Conservation (phyloP, 2,797 vertebrate species). For the Sus cebifrons region DNA sequence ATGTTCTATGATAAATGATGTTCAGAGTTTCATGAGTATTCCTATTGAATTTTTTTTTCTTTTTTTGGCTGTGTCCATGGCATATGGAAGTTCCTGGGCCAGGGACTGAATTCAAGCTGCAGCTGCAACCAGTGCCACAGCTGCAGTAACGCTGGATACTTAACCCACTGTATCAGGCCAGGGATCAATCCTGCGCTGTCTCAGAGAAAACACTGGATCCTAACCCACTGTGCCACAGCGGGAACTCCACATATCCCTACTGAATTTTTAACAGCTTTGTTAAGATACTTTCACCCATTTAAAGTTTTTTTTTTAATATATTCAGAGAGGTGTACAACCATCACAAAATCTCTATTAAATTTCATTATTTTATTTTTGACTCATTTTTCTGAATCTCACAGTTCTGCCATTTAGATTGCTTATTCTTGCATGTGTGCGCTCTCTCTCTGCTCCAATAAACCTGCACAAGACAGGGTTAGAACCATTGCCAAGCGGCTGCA, state of each 20-base stretch:
- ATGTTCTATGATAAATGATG: not conserved
- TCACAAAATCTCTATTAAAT: not conserved
- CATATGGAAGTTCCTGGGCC: too few relatives aligned
- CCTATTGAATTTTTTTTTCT: slow-evolving; percentile 3
- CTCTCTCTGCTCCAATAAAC: not conserved
- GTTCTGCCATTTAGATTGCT: not conserved
- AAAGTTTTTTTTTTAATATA: not conserved
- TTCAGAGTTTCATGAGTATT: not conserved
- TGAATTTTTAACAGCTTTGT: slow-evolving; percentile 46
- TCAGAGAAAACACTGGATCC: too few relatives aligned
- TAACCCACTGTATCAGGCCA: too few relatives aligned
- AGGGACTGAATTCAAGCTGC: too few relatives aligned
- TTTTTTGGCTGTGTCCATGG: too few relatives aligned
- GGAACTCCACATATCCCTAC: not conserved
- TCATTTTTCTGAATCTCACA: slow-evolving; percentile 36
- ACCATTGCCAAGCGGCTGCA: not conserved
- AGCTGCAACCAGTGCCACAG: too few relatives aligned
- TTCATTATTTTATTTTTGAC: slow-evolving; percentile 35
- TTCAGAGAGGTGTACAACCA: not conserved
- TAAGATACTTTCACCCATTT: slow-evolving; percentile 3
- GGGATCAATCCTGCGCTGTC: too few relatives aligned
- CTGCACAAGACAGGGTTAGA: not conserved
- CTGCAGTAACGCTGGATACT: too few relatives aligned
- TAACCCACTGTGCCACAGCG: too few relatives aligned
- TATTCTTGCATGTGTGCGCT: not conserved